Evolutionary conservation across 1,140 invertebrate genomes (phyloP), one percentile per base, ranked within the genome.

Genomic region (Argopecten irradians): DNA sequence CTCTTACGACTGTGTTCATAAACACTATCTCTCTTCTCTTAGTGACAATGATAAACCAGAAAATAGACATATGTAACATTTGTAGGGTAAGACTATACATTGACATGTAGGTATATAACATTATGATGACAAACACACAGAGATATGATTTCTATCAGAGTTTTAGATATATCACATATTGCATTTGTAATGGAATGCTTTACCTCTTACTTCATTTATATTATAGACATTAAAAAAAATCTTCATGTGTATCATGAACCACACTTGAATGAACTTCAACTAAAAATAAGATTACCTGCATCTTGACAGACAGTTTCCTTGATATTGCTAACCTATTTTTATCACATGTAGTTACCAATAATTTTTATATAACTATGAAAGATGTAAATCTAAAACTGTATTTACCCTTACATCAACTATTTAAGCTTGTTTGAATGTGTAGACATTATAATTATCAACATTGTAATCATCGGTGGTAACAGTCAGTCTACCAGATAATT

Each of bases 161-260:
- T 71, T 71, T 71, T 22, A 28, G 16, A 19, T 19, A 55, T 71
- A 71, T 71, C 55, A 71, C 55, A 71, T 71, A 71, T 55, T 71
- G 55, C 55, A 22, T 71, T 55, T 71, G 55, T 28, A 71, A 71
- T 71, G 55, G 55, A 71, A 71, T 71, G 55, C 55, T 71, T 71
- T 8, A n/a, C n/a, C 55, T 16, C 28, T 5, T 46, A 19, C 22
- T 28, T 71, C 28, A 22, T n/a, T 28, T 71, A n/a, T 71, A 71
- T 28, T 71, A 71, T 71, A 71, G 7, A 28, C 13, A 39, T 39
- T 13, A 39, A 8, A 2, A n/a, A n/a, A 28, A 5, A 71, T 71
- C 22, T 1, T n/a, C 3, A 71, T 22, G 16, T 28, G 16, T 19
- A 8, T 19, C 13, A 5, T 46, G 1, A 46, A 46, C 43, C 1